Conservation (phyloP, 2,113 vertebrate genomes). For the Melospiza melodia region DNA sequence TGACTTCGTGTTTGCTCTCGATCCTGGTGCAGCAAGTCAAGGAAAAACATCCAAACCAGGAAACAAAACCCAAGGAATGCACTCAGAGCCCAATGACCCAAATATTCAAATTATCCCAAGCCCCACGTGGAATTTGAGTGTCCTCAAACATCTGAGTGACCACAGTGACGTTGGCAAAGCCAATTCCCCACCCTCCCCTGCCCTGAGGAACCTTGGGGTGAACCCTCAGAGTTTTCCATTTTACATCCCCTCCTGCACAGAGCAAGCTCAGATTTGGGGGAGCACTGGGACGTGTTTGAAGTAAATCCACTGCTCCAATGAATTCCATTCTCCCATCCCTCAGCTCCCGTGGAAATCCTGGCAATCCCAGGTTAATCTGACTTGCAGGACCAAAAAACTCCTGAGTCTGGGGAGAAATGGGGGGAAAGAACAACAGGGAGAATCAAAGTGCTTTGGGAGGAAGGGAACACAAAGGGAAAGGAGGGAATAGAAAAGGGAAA, state of each 20-base stretch:
- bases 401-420: rapidly evolving
- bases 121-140: rapidly evolving
- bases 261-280: rapidly evolving
- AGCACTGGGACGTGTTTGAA: rapidly evolving
- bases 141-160: neutral
- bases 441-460: neutral
- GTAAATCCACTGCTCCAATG: neutral
- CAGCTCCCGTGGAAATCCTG: neutral
- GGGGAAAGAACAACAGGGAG: neutral
- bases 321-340: neutral
- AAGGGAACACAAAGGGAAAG: neutral
- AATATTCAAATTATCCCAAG: neutral
- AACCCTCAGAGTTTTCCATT: neutral
- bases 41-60: constrained; percentile 70
- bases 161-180: neutral
- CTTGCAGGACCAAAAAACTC: neutral
- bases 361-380: neutral
- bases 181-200: neutral
- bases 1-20: constrained; percentile 99
- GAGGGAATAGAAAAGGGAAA: no score
- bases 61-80: neutral
- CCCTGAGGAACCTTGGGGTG: neutral
- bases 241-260: neutral
- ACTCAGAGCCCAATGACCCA: neutral
- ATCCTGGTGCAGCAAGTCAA: constrained; percentile 82